Base-by-base conservation (phyloP, 2,888 invertebrate genomes). In the Axea sp. region DNA sequence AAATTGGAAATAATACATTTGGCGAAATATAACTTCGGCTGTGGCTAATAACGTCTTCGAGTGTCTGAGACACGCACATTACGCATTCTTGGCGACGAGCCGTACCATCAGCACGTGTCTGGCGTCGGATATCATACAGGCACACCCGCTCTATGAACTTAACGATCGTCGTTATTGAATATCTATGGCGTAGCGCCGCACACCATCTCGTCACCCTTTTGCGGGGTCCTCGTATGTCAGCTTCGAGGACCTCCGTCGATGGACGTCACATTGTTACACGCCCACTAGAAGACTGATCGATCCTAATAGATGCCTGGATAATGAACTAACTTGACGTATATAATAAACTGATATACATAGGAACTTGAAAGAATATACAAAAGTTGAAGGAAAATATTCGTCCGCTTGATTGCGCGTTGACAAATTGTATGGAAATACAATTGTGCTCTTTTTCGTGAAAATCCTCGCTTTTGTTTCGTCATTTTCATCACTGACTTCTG, bases 141-240 rank as follows among this genome's bases (percentile, higher is more conserved):
- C 74, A 65, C 60, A 71, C 64, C 72, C 69, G 65, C 75, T 69
- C 51, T 39, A 60, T 41, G 45, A 60, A 60, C 81, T 81, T 86
- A 86, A 86, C 84, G 85, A 84, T 83, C 84, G 77, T 83, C 82
- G 80, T 85, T 84, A 84, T 85, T 83, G 85, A 85, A 85, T 85
- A 83, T 85, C 83, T 74, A 80, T 71, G 64, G 57, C 33, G 45
- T 59, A 53, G 22, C 59, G 12, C 28, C 30, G 68, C 47, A 39
- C 35, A 59, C 57, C 62, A 62, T 69, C 77, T 69, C 62, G 75
- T 75, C 76, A 77, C 78, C 75, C 76, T 78, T 77, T 76, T 67
- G 60, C 55, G 60, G 62, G 55, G 24, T 53, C 69, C 62, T 81
- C 76, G 78, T 82, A 81, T 84, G 83, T 84, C 85, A 84, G 81